phyloP scores from a whole-genome alignment of 2,888 invertebrate genomes.

The Penaeus monodon region DNA sequence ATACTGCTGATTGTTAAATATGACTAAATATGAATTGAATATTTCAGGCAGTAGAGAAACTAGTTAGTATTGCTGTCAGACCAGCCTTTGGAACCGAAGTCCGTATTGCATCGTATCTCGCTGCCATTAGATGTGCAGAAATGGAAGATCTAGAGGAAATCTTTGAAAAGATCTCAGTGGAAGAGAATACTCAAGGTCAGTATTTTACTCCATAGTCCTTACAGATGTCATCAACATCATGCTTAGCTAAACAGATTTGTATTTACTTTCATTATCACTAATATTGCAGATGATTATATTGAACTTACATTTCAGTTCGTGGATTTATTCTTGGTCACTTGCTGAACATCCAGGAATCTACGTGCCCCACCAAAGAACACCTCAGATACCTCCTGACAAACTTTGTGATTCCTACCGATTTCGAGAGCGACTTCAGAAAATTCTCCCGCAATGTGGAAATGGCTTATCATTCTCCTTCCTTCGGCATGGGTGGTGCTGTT shows the following conservation, averaged over 20 bases:
- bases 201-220: neutral
- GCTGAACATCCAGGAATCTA: constrained; percentile 42
- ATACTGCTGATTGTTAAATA: neutral
- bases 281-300: too few species aligned
- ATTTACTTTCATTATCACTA: too few species aligned
- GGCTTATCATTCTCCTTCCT: constrained; percentile 46
- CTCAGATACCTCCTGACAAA: constrained; percentile 41
- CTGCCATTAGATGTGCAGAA: constrained; percentile 1
- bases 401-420: constrained; percentile 31
- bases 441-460: constrained; percentile 53
- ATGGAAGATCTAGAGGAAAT: neutral
- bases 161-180: neutral
- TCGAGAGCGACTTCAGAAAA: constrained; percentile 39
- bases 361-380: constrained; percentile 36
- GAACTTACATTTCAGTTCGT: constrained; percentile 48
- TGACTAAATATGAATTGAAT: neutral
- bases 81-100: neutral
- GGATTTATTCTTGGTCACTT: constrained; percentile 61
- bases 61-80: neutral
- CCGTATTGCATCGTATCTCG: constrained; percentile 24
- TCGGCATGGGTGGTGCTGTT: constrained; percentile 50
- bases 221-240: neutral
- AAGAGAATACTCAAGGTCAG: constrained; percentile 30
- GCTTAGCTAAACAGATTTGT: neutral
- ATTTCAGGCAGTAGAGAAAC: constrained; percentile 2